Percentiles rank a stretch among this genome's conserved stretches.
Evolutionary conservation across 2,113 vertebrate genomes (phyloP).

Genomic region (Crotalus viridis): DNA sequence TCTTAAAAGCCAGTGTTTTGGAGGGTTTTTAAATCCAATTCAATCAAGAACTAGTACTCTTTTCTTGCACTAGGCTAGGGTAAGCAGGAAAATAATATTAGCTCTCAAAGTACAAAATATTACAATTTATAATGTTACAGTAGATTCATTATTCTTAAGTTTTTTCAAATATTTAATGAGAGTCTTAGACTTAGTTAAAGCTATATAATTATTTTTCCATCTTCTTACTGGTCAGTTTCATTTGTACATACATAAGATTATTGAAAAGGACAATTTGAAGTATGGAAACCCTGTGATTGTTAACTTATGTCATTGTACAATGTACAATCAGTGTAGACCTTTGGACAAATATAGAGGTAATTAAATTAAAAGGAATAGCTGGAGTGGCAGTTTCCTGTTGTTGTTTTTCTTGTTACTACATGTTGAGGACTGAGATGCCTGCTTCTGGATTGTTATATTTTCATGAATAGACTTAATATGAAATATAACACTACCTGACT

Average conservation of each 20-base stretch:
- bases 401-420: neutral
- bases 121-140: neutral
- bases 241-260: neutral
- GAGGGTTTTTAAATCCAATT: neutral
- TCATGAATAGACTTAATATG: neutral
- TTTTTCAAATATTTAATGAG: neutral
- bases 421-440: neutral
- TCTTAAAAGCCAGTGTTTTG: neutral
- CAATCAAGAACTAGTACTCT: neutral
- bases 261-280: neutral
- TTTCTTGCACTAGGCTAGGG: neutral
- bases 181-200: neutral
- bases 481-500: neutral
- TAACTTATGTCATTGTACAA: neutral
- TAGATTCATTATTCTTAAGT: neutral
- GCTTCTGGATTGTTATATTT: neutral
- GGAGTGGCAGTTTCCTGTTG: neutral
- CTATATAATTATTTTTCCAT: neutral
- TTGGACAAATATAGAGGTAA: neutral
- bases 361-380: conserved; percentile 7
- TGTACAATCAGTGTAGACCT: neutral
- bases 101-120: neutral
- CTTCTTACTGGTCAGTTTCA: neutral
- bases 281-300: neutral
- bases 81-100: neutral